Conservation (phyloP, 2,797 vertebrate species). For the Coilia nasus region DNA sequence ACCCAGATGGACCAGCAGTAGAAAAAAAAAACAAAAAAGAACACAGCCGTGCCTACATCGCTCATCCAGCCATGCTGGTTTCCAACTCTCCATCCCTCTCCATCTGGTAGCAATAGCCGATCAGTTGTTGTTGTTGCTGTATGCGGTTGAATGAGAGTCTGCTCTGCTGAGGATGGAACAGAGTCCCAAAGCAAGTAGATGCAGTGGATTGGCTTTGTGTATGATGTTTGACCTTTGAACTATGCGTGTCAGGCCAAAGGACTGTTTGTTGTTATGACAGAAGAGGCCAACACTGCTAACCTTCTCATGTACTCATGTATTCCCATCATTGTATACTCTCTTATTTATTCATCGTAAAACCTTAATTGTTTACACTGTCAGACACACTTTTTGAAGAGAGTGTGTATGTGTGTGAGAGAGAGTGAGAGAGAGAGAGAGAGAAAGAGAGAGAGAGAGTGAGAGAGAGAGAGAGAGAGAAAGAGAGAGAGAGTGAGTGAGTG, state of each 20-base stretch:
- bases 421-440: background rate
- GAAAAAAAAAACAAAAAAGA: background rate
- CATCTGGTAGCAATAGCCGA: conserved; percentile 27
- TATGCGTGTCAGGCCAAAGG: background rate
- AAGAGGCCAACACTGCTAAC: background rate
- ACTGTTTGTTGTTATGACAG: background rate
- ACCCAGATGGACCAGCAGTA: background rate
- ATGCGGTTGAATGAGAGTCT: background rate
- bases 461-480: background rate
- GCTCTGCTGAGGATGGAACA: background rate
- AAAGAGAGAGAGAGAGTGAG: background rate
- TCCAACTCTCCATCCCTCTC: conserved; percentile 13
- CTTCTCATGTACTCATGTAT: conserved; percentile 21
- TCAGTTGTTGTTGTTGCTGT: background rate
- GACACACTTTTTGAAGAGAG: background rate
- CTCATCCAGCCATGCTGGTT: conserved; percentile 9
- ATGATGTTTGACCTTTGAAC: background rate
- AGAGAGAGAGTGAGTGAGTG: background rate
- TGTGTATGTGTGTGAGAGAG: no score
- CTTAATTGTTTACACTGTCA: conserved; percentile 9
- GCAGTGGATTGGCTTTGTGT: background rate
- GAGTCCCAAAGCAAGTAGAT: background rate
- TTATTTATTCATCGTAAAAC: conserved; percentile 12
- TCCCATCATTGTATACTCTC: conserved; percentile 1
- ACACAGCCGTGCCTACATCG: conserved; percentile 13